Base-by-base conservation (phyloP, 1,140 invertebrate genomes). In the Bradysia coprophila region DNA sequence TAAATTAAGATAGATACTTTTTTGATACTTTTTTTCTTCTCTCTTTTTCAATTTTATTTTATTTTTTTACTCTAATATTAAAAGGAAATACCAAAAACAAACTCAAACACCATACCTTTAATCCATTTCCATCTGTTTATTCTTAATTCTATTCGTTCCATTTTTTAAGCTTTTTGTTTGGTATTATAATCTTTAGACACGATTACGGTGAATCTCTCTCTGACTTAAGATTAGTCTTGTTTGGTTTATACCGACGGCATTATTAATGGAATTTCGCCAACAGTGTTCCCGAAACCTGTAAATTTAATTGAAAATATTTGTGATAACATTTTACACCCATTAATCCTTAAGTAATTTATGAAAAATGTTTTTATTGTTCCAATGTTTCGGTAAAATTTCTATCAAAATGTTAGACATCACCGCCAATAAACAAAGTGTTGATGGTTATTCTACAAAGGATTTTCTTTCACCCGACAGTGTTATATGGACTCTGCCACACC, bases 101-200 rank as follows among this genome's bases (percentile, higher is more conserved):
- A 16, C 32, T 4, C 18, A 15, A 5, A 34, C 13, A 34, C 11
- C 18, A 11, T 38, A 38, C 36, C 36, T 38, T 38, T 38, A 38
- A 38, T 38, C 36, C 36, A 38, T 18, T 38, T n/a, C 36, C 36
- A 38, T 38, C 18, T 38, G 36, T 38, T 38, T 38, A 18, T 38
- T n/a, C 36, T 19, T 38, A 38, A 38, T n/a, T 38, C 36, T 16
- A 19, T 38, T 38, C 36, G 36, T 38, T 38, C 18, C 36, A 38
- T 38, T 38, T 38, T 38, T 18, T 11, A 38, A 20, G 15, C 18
- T 18, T 18, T 19, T 18, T 18, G 10, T 18, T 18, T 15, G 18
- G 32, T 15, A 34, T n/a, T n/a, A n/a, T n/a, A n/a, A n/a, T n/a
- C n/a, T n/a, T n/a, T n/a, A n/a, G n/a, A n/a, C n/a, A n/a, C n/a